A percentile compares a stretch with the other conserved stretches of the same genome.
phyloP scores from a whole-genome alignment of 1,140 invertebrate genomes.

The Heliconius hewitsoni region DNA sequence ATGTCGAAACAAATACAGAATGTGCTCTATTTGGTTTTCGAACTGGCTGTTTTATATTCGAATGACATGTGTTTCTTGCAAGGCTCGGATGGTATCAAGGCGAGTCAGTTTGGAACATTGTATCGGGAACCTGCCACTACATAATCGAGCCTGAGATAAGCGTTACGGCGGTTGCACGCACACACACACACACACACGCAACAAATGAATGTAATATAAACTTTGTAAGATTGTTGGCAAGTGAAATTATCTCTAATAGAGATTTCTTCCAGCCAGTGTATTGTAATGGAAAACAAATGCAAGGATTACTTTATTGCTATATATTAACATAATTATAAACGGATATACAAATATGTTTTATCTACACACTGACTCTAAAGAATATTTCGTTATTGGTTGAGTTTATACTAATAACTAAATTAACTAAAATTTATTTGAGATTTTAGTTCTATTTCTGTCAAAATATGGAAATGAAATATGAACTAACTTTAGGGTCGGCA shows the following conservation, averaged over 20 bases:
- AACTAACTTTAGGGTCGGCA: background rate
- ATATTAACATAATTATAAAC: no score
- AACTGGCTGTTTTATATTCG: constrained; percentile 11
- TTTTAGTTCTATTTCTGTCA: background rate
- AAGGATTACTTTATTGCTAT: no score
- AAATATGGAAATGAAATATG: background rate
- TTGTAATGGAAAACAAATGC: no score
- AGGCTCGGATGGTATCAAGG: constrained; percentile 10
- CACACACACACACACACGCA: background rate
- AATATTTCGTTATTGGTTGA: background rate
- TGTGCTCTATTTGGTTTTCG: constrained; percentile 8
- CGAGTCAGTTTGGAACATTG: constrained; percentile 23
- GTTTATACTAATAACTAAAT: no score
- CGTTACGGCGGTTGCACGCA: background rate
- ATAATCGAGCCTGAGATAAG: constrained; percentile 45
- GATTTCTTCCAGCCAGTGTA: no score
- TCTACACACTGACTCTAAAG: background rate
- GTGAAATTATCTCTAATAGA: no score
- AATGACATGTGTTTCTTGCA: constrained; percentile 10
- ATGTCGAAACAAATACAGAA: constrained; percentile 5
- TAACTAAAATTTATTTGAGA: background rate
- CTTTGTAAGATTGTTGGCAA: background rate
- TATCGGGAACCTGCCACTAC: constrained; percentile 61
- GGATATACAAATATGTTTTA: background rate
- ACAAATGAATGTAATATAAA: background rate